phyloP scores from a whole-genome alignment of 2,888 invertebrate species.

The Scaptomyza flava region DNA sequence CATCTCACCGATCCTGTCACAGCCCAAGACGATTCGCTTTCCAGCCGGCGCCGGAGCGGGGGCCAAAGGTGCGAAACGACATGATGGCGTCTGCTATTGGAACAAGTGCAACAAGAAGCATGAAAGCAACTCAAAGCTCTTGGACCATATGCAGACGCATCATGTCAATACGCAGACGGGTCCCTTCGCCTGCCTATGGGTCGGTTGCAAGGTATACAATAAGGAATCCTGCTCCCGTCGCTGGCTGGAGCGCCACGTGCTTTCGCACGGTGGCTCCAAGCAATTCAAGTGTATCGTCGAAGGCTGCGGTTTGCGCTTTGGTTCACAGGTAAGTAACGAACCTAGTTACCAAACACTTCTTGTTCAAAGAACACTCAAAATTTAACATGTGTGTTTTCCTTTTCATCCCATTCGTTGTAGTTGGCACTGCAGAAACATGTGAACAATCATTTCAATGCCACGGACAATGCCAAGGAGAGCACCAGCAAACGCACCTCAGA shows the following conservation, averaged over 20 bases:
- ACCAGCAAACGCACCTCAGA: slow-evolving; percentile 89
- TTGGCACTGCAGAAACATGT: slow-evolving; percentile 94
- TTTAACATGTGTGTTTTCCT: background rate
- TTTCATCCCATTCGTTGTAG: slow-evolving; percentile 48
- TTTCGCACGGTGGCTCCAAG: slow-evolving; percentile 96
- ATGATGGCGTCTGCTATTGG: slow-evolving; percentile 90
- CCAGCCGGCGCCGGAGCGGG: slow-evolving; percentile 86
- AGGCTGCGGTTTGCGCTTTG: slow-evolving; percentile 94
- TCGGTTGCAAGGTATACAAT: slow-evolving; percentile 96
- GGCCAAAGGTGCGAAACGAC: slow-evolving; percentile 83
- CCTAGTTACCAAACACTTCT: background rate
- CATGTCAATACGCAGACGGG: slow-evolving; percentile 95
- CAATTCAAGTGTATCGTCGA: slow-evolving; percentile 98
- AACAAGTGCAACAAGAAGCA: slow-evolving; percentile 91
- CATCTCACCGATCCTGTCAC: slow-evolving; percentile 91
- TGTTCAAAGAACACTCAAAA: background rate
- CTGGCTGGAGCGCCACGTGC: slow-evolving; percentile 96
- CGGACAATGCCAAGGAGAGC: slow-evolving; percentile 85
- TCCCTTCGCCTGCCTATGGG: slow-evolving; percentile 96
- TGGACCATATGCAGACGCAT: slow-evolving; percentile 94
- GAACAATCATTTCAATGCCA: slow-evolving; percentile 93
- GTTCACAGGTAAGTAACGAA: slow-evolving; percentile 89
- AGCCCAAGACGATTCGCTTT: slow-evolving; percentile 92
- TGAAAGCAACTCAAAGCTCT: slow-evolving; percentile 91
- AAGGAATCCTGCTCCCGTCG: slow-evolving; percentile 95